These are phyloP conservation scores for Hydrocynus forskahlii DNA, from an alignment of 2,797 vertebrate species.

Conservation along the genomic window DNA sequence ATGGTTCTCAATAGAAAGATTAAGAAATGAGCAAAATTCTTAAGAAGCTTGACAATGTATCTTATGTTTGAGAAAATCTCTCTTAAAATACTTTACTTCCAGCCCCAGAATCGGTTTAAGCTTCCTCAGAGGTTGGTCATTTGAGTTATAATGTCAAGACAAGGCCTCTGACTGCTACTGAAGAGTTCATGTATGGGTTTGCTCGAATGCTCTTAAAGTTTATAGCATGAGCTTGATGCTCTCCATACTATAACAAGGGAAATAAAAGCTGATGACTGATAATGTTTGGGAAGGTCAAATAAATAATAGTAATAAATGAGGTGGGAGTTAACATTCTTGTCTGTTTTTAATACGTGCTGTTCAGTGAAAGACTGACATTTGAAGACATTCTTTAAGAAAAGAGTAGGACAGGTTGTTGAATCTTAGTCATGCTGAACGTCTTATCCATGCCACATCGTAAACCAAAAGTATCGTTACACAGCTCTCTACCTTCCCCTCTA, in stretches of 20 bases:
- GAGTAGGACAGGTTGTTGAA: not conserved
- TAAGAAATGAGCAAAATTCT: too few relatives aligned
- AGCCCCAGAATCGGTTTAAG: not conserved
- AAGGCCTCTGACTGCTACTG: not conserved
- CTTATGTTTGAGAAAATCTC: too few relatives aligned
- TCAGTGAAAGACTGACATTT: not conserved
- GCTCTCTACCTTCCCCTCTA: not conserved
- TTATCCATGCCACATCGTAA: too few relatives aligned
- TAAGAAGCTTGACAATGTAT: too few relatives aligned
- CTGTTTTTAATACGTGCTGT: not conserved
- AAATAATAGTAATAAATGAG: not conserved
- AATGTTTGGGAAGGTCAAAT: not conserved
- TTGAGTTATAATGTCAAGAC: too few relatives aligned
- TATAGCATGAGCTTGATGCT: not conserved
- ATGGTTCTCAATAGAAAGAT: too few relatives aligned
- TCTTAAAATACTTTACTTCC: too few relatives aligned
- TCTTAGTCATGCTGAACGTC: not conserved
- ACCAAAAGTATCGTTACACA: not conserved
- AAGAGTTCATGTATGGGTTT: not conserved
- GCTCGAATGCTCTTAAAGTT: not conserved
- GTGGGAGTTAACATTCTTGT: not conserved
- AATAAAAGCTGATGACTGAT: not conserved
- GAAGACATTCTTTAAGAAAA: not conserved
- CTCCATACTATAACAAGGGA: not conserved
- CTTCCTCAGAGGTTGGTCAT: not conserved